A percentile compares a stretch with the other conserved stretches of the same genome.
These are phyloP conservation scores for Drosophila ohnishii DNA, from an alignment of 1,140 invertebrate genomes.

Conservation along the genomic window DNA sequence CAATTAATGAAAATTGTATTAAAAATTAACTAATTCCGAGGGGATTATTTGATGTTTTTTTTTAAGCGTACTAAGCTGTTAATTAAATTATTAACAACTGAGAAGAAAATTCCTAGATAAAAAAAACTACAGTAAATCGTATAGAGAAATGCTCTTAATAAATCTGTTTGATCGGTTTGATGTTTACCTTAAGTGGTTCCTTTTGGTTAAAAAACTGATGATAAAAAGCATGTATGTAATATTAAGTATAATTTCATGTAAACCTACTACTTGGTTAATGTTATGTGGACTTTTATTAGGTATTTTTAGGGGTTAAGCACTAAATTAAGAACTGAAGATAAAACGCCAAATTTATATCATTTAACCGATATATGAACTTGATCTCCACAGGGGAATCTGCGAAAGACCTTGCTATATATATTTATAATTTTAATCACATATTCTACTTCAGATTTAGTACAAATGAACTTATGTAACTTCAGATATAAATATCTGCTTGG, in stretches of 20 bases:
- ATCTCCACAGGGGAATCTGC: neutral
- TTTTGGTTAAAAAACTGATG: neutral
- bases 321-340: neutral
- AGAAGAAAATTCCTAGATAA: no score
- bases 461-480: neutral
- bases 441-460: no score
- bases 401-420: neutral
- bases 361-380: no score
- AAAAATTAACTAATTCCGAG: neutral
- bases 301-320: no score
- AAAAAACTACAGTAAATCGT: no score
- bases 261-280: no score
- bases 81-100: neutral
- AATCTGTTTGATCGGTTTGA: neutral
- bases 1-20: neutral
- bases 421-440: neutral
- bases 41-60: neutral
- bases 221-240: neutral
- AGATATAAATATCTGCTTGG: neutral
- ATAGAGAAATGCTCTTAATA: no score
- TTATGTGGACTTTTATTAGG: neutral
- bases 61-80: neutral
- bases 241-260: neutral
- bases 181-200: neutral
- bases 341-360: neutral